phyloP scores from a whole-genome alignment of 2,888 invertebrate species.

The Anodontia alba region DNA sequence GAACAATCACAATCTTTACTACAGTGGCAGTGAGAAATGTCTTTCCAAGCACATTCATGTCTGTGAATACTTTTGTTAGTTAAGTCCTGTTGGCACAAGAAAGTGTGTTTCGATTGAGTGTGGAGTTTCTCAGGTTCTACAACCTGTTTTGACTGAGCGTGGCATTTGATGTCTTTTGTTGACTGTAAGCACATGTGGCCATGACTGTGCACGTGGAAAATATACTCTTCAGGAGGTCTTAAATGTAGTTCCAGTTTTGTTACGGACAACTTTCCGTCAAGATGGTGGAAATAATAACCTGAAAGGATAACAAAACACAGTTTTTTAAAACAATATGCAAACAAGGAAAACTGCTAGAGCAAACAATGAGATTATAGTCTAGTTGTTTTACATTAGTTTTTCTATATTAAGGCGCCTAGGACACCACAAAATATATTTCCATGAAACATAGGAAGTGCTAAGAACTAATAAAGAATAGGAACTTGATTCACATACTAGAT shows the following conservation, averaged over 20 bases:
- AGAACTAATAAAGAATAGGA: too few species aligned
- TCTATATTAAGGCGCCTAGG: too few species aligned
- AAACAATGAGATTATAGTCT: too few species aligned
- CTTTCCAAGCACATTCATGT: background rate
- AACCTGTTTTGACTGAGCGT: too few species aligned
- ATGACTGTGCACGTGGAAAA: constrained; percentile 12
- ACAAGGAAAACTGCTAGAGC: too few species aligned
- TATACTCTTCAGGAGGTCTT: background rate
- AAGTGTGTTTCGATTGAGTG: background rate
- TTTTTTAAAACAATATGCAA: too few species aligned
- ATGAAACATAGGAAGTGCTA: too few species aligned
- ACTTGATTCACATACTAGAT: too few species aligned
- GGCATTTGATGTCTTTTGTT: background rate
- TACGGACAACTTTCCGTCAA: background rate
- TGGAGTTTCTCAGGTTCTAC: too few species aligned
- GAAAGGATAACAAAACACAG: background rate
- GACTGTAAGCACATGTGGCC: background rate
- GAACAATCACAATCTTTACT: background rate
- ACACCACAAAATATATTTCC: too few species aligned
- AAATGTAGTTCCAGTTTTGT: background rate
- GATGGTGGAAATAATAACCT: constrained; percentile 10
- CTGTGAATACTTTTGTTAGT: background rate
- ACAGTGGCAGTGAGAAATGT: background rate
- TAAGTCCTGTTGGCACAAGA: background rate
- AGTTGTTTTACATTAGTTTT: too few species aligned